phyloP scores from a whole-genome alignment of 1,140 invertebrate genomes.

The Venturia canescens region DNA sequence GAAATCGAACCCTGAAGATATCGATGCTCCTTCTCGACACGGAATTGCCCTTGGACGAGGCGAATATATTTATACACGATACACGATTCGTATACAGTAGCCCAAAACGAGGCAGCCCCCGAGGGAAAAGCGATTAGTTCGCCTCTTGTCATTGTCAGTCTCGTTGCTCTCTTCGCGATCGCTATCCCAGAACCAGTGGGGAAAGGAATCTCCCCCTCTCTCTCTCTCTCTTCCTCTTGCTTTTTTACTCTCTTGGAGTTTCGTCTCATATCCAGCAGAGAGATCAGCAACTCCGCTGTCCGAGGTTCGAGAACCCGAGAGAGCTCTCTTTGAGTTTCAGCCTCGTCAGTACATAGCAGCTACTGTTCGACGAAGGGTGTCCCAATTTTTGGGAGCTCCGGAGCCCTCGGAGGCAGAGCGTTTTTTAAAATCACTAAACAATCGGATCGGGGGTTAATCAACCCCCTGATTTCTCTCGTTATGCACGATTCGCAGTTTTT shows the following conservation, averaged over 20 bases:
- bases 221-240: background rate
- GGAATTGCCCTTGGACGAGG: no score
- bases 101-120: constrained; percentile 13
- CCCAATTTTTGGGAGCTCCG: background rate
- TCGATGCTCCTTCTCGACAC: no score
- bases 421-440: no score
- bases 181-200: constrained; percentile 6
- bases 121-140: constrained; percentile 32
- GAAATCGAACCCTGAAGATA: no score
- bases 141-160: constrained; percentile 7
- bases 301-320: constrained; percentile 4
- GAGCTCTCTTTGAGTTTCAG: constrained; percentile 17
- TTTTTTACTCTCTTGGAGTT: background rate
- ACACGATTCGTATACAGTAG: constrained; percentile 7
- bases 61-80: no score
- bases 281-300: background rate
- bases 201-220: constrained; percentile 21
- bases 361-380: constrained; percentile 23
- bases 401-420: no score
- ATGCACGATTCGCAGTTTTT: no score
- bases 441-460: no score
- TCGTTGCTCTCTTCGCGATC: constrained; percentile 19
- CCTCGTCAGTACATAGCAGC: constrained; percentile 31
- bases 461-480: no score
- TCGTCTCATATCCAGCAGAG: background rate